Base-by-base conservation (phyloP, 2,888 invertebrate species). In the Aquatica leii region DNA sequence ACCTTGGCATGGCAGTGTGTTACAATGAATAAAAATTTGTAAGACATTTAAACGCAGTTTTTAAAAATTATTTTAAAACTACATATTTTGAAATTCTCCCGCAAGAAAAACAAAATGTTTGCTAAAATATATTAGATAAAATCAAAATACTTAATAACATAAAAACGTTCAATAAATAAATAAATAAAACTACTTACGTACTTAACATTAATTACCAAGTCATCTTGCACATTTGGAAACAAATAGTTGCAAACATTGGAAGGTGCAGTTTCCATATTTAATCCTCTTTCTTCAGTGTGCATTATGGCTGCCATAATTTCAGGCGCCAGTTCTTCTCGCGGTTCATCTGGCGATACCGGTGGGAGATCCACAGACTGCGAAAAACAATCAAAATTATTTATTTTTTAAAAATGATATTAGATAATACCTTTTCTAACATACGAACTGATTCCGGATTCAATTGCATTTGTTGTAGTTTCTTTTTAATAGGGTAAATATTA, bases 241-340 rank as follows among this genome's bases (percentile, higher is more conserved):
- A 81, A 67, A 18, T 76, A 73, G 50, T 80, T 76, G 66, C 78
- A 81, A 15, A 79, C 67, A 37, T 69, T 76, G 60, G 65, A 69
- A 67, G 63, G 77, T 9, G 76, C 69, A 9, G 76, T 69, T 40
- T 74, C 74, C 57, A 81, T 77, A 9, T 71, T 69, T 18, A 79
- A 69, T 9, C 78, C 79, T 24, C 72, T 74, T 69, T 82, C 82
- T 21, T 81, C 76, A 0, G 78, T 76, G 53, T 80, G 76, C 76
- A 81, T 77, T 35, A 82, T 75, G 11, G 72, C 69, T 1, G 79
- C 80, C 61, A 80, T 69, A 4, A 77, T 69, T 73, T 81, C 81
- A 6, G 82, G 81, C 8, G 75, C 69, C 0, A 78, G 69, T 65
- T 81, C 80, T 1, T 72, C 69, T 58, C 71, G 70, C 1, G 74